These are phyloP conservation scores for Buceros bicornis DNA, from an alignment of 2,797 vertebrate species.

Conservation along the genomic window DNA sequence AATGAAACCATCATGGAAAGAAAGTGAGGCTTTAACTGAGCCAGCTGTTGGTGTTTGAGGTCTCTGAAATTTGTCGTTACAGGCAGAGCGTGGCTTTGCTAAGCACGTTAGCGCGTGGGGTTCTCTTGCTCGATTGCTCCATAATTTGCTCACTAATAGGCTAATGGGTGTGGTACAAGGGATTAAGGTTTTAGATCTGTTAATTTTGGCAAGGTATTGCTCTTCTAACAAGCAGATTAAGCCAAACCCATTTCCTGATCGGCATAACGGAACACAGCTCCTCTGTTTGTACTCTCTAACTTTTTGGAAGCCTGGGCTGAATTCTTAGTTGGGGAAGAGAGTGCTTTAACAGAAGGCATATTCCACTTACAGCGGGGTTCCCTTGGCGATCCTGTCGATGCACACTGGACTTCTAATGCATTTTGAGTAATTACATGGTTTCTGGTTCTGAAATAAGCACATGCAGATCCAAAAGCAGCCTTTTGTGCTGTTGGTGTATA, in stretches of 20 bases:
- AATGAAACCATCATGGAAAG: not conserved
- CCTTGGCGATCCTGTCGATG: not conserved
- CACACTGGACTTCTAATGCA: not conserved
- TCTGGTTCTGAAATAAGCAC: not conserved
- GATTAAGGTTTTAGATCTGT: conserved; percentile 15
- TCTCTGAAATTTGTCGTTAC: not conserved
- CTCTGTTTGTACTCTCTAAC: not conserved
- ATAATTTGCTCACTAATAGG: not conserved
- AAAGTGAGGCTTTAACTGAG: not conserved
- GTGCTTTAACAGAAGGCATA: not conserved
- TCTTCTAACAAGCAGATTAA: conserved; percentile 3
- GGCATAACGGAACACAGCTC: not conserved
- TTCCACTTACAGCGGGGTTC: not conserved
- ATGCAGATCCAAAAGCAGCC: not conserved
- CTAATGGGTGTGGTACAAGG: not conserved
- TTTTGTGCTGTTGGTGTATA: not conserved
- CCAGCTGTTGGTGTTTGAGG: not conserved
- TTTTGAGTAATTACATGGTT: not conserved
- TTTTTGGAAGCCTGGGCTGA: not conserved
- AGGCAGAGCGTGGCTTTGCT: not conserved
- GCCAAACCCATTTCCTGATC: not conserved
- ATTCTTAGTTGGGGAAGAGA: conserved; percentile 2
- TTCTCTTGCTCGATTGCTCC: not conserved
- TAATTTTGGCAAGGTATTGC: conserved; percentile 18
- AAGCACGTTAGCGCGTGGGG: not conserved